These are phyloP conservation scores for Eupithecia insigniata DNA, from an alignment of 2,888 invertebrate species.

Conservation along the genomic window DNA sequence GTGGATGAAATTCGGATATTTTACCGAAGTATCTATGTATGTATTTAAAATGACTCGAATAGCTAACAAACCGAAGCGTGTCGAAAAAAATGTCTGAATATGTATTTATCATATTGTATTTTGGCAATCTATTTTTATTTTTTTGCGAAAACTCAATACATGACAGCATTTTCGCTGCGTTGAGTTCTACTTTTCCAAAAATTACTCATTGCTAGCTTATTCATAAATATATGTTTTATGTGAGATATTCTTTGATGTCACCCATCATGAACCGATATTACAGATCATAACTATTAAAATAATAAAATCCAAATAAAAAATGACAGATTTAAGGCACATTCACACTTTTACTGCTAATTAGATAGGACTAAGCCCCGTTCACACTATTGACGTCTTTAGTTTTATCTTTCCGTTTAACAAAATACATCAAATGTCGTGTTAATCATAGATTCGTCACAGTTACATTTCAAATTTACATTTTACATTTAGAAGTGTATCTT, in stretches of 20 bases:
- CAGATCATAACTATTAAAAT: neutral
- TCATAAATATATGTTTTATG: neutral
- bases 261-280: neutral
- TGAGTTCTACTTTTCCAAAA: too few species aligned
- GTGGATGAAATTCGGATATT: too few species aligned
- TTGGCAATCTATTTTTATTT: neutral
- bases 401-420: conserved; percentile 15
- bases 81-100: neutral
- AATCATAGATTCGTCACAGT: conserved; percentile 48
- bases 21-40: too few species aligned
- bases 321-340: conserved; percentile 12
- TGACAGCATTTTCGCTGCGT: too few species aligned
- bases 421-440: conserved; percentile 38
- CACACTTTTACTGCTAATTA: conserved; percentile 13
- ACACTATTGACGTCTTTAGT: neutral
- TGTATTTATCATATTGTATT: neutral
- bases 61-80: too few species aligned
- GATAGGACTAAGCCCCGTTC: neutral
- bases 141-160: neutral
- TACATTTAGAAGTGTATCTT: conserved; percentile 35
- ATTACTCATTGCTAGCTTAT: too few species aligned
- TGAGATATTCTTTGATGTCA: neutral
- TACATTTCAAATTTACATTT: conserved; percentile 17
- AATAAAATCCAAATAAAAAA: neutral
- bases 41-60: too few species aligned